A percentile compares a stretch with the other conserved stretches of the same genome.
Evolutionary conservation across 2,797 vertebrate genomes (phyloP).

Genomic region (Tiaroga cobitis): DNA sequence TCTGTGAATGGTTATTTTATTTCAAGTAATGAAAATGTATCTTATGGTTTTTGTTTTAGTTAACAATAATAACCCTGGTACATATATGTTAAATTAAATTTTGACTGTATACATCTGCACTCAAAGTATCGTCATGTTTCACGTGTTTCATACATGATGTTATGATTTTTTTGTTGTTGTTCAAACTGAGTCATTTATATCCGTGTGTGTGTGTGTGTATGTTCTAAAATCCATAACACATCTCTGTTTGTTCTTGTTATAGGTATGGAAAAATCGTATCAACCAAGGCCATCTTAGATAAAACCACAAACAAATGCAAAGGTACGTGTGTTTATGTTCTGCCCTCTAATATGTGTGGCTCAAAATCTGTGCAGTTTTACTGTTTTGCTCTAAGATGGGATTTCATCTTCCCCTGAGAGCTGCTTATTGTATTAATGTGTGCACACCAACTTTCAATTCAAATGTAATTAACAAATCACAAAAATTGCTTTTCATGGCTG

Average conservation of each 20-base stretch:
- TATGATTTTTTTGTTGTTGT: not conserved
- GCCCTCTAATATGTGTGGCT: constrained; percentile 14
- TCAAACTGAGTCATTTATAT: not conserved
- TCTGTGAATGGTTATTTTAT: not conserved
- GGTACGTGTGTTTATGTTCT: constrained; percentile 76
- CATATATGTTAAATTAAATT: not conserved
- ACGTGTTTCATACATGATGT: not conserved
- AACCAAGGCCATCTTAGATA: constrained; percentile 99
- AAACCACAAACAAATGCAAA: constrained; percentile 99
- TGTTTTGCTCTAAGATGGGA: not conserved
- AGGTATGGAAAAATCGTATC: constrained; percentile 99
- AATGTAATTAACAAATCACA: not conserved
- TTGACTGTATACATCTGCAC: no score
- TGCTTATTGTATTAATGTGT: not conserved
- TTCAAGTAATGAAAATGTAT: not conserved
- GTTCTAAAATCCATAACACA: constrained; percentile 62
- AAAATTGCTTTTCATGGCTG: not conserved
- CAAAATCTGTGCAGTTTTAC: not conserved
- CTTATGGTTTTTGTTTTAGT: not conserved
- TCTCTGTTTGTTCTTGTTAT: constrained; percentile 67
- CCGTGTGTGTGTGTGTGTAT: not conserved
- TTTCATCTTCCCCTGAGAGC: not conserved
- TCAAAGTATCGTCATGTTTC: no score
- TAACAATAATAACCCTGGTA: not conserved
- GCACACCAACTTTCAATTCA: not conserved